Evolutionary conservation across 1,140 invertebrate species (phyloP).

Genomic region (Cyclargus thomasi): DNA sequence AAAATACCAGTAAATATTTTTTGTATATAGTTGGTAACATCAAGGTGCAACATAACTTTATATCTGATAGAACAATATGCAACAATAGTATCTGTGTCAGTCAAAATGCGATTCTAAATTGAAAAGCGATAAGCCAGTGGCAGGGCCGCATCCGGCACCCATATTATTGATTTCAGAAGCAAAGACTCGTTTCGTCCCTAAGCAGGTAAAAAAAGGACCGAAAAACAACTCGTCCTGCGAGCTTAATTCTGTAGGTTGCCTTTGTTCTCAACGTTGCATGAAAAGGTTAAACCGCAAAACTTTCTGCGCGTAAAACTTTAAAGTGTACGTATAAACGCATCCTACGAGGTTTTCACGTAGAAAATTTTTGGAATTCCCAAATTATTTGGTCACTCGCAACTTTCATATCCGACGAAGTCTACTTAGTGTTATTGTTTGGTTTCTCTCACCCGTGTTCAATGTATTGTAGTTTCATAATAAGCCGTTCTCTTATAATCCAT

Average conservation of each 20-base stretch:
- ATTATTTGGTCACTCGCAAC: too few species aligned
- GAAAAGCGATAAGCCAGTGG: neutral
- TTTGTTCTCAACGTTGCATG: constrained; percentile 21
- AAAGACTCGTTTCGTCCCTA: constrained; percentile 21
- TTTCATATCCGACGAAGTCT: neutral
- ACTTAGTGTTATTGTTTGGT: neutral
- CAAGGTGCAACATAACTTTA: neutral
- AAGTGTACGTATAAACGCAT: neutral
- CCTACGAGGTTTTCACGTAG: neutral
- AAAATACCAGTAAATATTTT: neutral
- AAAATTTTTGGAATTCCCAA: too few species aligned
- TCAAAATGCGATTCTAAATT: neutral
- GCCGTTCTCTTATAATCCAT: neutral
- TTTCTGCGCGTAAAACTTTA: neutral
- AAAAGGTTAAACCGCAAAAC: neutral
- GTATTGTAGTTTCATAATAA: neutral
- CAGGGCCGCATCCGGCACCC: neutral
- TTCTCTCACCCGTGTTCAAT: neutral
- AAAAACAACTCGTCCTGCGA: constrained; percentile 27
- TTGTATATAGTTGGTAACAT: neutral
- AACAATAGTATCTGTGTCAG: neutral
- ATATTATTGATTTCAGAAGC: constrained; percentile 15
- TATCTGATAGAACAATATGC: neutral
- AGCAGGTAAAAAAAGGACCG: constrained; percentile 32
- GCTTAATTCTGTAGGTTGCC: constrained; percentile 24